These are phyloP conservation scores for Corythornis madagascariensis DNA, from an alignment of 2,113 vertebrate genomes.

Conservation along the genomic window DNA sequence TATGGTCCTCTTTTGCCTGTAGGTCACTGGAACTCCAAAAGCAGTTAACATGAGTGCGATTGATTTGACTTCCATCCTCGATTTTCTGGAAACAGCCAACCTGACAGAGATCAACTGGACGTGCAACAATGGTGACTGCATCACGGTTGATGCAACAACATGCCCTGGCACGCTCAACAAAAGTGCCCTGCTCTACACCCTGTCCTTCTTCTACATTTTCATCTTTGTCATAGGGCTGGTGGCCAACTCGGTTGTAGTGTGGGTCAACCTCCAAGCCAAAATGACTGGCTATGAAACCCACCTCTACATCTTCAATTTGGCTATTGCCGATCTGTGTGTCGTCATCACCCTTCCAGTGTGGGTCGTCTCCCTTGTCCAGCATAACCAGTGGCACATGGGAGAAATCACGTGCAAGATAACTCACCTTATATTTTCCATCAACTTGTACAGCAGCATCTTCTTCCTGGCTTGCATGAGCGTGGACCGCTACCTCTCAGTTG, in stretches of 20 bases:
- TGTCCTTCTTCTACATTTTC: slow-evolving; percentile 90
- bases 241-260: slow-evolving; percentile 91
- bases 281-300: slow-evolving; percentile 88
- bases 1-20: neutral
- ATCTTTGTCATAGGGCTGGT: slow-evolving; percentile 91
- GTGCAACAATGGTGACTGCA: slow-evolving; percentile 76
- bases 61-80: slow-evolving; percentile 76
- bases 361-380: slow-evolving; percentile 86
- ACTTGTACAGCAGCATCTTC: slow-evolving; percentile 92
- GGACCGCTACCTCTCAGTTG: slow-evolving; percentile 88
- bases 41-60: slow-evolving; percentile 70
- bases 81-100: slow-evolving; percentile 81
- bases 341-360: slow-evolving; percentile 89
- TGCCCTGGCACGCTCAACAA: slow-evolving; percentile 82
- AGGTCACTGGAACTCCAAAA: neutral
- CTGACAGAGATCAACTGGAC: slow-evolving; percentile 84
- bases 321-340: slow-evolving; percentile 87
- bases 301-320: slow-evolving; percentile 92
- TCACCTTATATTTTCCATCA: slow-evolving; percentile 90
- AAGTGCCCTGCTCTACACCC: slow-evolving; percentile 81
- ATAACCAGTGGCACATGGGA: slow-evolving; percentile 90
- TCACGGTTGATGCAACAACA: slow-evolving; percentile 77
- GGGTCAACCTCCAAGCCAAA: slow-evolving; percentile 90
- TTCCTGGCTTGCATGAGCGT: slow-evolving; percentile 94
- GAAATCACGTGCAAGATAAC: slow-evolving; percentile 86